phyloP scores from a whole-genome alignment of 2,113 vertebrate genomes.

The Trachemys scripta region DNA sequence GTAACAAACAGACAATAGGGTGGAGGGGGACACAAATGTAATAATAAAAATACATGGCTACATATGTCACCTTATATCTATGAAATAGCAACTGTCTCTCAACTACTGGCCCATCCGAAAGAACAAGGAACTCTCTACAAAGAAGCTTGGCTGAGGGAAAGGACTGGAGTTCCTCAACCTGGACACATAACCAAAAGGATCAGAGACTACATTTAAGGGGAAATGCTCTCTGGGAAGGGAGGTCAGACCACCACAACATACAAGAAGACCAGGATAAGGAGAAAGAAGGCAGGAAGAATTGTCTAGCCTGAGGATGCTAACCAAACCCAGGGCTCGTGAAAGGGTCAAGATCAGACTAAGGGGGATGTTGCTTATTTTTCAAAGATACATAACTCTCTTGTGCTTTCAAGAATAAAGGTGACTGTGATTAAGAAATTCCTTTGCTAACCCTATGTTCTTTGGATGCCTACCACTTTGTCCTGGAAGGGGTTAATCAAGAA shows the following conservation, averaged over 20 bases:
- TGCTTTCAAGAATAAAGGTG: neutral
- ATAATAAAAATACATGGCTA: neutral
- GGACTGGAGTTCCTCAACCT: rapidly evolving
- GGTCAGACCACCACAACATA: neutral
- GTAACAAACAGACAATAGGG: neutral
- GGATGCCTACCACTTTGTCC: neutral
- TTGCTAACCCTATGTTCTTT: neutral
- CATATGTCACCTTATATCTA: neutral
- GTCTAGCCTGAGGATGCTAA: neutral
- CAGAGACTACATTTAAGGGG: neutral
- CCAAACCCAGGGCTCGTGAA: neutral
- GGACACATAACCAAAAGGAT: neutral
- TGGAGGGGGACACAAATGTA: neutral
- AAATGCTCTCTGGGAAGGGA: rapidly evolving
- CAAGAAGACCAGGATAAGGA: neutral
- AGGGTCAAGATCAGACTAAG: neutral
- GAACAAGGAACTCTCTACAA: neutral
- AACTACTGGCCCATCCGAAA: neutral
- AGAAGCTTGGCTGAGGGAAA: neutral
- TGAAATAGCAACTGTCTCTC: neutral
- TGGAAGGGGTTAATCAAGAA: neutral
- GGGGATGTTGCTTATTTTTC: neutral
- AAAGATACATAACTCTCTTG: neutral
- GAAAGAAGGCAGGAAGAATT: neutral
- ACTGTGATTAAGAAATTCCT: neutral